Percentiles rank a stretch among this genome's conserved stretches.
Evolutionary conservation across 2,888 invertebrate genomes (phyloP).

Genomic region (Tipula lateralis): DNA sequence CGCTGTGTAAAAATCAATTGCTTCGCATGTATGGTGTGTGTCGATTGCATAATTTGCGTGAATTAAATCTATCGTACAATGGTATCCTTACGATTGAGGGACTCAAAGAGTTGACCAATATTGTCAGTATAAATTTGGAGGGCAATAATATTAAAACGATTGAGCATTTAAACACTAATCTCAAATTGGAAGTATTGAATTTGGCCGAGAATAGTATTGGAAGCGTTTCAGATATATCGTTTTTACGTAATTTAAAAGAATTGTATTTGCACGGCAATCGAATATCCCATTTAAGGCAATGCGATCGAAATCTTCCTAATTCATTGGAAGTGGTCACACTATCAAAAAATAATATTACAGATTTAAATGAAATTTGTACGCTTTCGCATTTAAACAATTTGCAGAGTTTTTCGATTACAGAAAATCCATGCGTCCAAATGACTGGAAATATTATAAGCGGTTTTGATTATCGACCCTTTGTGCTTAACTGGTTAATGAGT

Average conservation of each 20-base stretch:
- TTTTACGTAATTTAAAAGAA: slow-evolving; percentile 76
- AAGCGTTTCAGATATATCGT: slow-evolving; percentile 77
- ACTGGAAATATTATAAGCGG: slow-evolving; percentile 74
- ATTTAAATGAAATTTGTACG: slow-evolving; percentile 81
- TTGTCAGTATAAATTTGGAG: slow-evolving; percentile 76
- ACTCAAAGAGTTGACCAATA: slow-evolving; percentile 72
- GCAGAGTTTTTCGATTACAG: slow-evolving; percentile 76
- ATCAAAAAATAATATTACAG: slow-evolving; percentile 76
- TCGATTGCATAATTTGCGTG: slow-evolving; percentile 70
- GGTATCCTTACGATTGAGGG: slow-evolving; percentile 86
- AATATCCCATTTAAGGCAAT: slow-evolving; percentile 72
- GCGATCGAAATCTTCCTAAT: slow-evolving; percentile 74
- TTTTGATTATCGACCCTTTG: slow-evolving; percentile 87
- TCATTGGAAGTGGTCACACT: slow-evolving; percentile 71
- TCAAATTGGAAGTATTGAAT: slow-evolving; percentile 76
- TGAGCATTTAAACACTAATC: slow-evolving; percentile 79
- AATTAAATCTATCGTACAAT: slow-evolving; percentile 80
- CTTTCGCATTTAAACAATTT: slow-evolving; percentile 70
- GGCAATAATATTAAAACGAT: slow-evolving; percentile 92
- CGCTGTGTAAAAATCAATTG: slow-evolving; percentile 78
- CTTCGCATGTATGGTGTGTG: slow-evolving; percentile 84
- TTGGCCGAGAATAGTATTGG: slow-evolving; percentile 85
- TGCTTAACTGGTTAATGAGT: slow-evolving; percentile 89
- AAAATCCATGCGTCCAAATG: slow-evolving; percentile 82
- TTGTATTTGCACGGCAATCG: slow-evolving; percentile 81